Evolutionary conservation across 2,113 vertebrate genomes (phyloP).

Genomic region (Aphelocoma coerulescens): DNA sequence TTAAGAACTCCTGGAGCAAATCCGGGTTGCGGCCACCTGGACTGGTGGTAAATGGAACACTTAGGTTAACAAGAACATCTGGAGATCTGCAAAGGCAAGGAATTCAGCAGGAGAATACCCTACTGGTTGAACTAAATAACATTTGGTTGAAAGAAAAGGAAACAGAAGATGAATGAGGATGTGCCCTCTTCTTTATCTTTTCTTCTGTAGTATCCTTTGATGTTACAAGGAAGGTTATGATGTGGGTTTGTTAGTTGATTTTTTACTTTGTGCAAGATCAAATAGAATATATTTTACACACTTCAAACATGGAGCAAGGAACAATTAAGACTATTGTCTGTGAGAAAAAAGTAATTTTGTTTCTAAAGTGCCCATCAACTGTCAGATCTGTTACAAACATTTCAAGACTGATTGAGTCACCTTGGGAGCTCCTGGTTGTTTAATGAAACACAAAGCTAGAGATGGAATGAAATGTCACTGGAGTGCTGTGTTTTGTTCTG

Average conservation of each 20-base stretch:
- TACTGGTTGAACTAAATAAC: background rate
- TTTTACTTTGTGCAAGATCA: background rate
- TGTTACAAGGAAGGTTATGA: background rate
- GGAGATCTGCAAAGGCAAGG: background rate
- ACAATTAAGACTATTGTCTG: background rate
- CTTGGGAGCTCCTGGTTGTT: background rate
- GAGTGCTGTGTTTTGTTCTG: background rate
- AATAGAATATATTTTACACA: background rate
- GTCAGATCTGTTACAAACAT: background rate
- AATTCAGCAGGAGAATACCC: background rate
- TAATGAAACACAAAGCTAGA: background rate
- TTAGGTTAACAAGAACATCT: background rate
- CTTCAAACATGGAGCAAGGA: background rate
- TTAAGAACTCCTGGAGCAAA: conserved; percentile 7
- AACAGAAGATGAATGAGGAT: background rate
- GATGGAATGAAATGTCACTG: background rate
- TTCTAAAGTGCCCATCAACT: background rate
- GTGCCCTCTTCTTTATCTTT: background rate
- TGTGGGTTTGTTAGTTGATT: background rate
- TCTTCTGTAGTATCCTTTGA: background rate
- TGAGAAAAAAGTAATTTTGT: background rate
- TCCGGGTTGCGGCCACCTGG: background rate
- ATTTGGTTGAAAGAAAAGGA: background rate
- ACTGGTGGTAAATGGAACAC: background rate
- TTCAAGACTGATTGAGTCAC: background rate